Evolutionary conservation across 2,797 vertebrate genomes (phyloP), one percentile per base, ranked within the genome.

Genomic region (Parambassis ranga): DNA sequence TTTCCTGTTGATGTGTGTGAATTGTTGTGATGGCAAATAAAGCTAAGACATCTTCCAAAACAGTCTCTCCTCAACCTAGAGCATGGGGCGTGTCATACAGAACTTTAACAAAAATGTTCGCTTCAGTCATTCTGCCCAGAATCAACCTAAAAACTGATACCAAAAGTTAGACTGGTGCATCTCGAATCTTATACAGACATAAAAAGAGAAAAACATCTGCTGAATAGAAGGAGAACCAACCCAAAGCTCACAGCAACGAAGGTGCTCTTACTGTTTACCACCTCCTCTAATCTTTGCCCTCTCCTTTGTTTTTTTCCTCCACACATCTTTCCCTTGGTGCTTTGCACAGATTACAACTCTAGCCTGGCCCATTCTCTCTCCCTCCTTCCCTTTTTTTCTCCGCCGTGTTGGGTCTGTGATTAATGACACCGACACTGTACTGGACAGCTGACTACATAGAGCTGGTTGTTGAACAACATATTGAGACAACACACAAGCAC

Each of bases 371-470:
- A 47, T 30, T 65, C 65, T 41, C 59, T 59, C 68, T 53, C 51
- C 13, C 61, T 47, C 53, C 30, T 41, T 55, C 37, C 8, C 41
- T 64, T 56, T n/a, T n/a, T n/a, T n/a, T 73, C 79, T 76, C 57
- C 35, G 55, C 81, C 10, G 75, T 63, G 82, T 89, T 90, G 77
- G 74, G 43, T 70, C 71, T 71, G 84, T 90, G 88, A 91, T 91
- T 91, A 87, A 91, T 91, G 87, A 87, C 80, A 84, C 39, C 42
- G 39, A 73, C 75, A 79, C 75, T 60, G 62, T 82, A 58, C 78
- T 23, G 79, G 88, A 89, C 89, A 89, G 87, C 83, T 85, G 85
- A 87, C 87, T 88, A 81, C 86, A 86, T 79, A 64, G 75, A 81
- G 80, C 80, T 72, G 75, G 75, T 73, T 91, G 88, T 89, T 82